Evolutionary conservation across 2,888 invertebrate genomes (phyloP), one percentile per base, ranked within the genome.

Genomic region (Idaea straminata): DNA sequence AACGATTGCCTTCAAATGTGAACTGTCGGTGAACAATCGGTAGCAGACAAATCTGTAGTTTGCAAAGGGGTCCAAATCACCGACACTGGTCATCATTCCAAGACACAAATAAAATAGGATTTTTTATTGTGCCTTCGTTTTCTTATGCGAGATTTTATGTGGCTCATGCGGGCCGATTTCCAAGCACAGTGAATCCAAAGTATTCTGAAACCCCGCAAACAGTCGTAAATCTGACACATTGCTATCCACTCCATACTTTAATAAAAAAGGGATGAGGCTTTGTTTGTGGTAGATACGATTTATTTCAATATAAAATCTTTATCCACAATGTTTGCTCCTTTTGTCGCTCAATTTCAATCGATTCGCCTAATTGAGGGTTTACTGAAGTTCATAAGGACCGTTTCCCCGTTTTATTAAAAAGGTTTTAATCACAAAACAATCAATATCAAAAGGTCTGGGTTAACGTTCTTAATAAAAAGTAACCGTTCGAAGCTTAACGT

Each of bases 161-260:
- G 72, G 70, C 78, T 78, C 78, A 74, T 77, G 80, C 78, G 83
- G 77, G 78, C 74, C 76, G 72, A 68, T 73, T 71, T 74, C 67
- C 72, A 72, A 72, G 73, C 70, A 78, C 77, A 82, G 80, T 25
- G 59, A 81, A 83, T 83, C 86, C 83, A 85, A 86, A 47, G 47
- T 47, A 10, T 47, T 87, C 85, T 81, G 77, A 77, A 74, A 81
- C 75, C 75, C 82, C 84, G 79, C 85, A 85, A 86, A 87, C 81
- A 84, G 77, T 85, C 87, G 87, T 88, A 88, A 88, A 87, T 85
- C 82, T 81, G 77, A 81, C 83, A 83, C 84, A 78, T 80, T 77
- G 77, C 81, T 82, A 86, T 86, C 84, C 85, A 81, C 79, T 80
- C 81, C 82, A 72, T 78, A 78, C 76, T 79, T 81, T 76, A 72